phyloP scores from a whole-genome alignment of 2,797 vertebrate species.

The Callimico goeldii region DNA sequence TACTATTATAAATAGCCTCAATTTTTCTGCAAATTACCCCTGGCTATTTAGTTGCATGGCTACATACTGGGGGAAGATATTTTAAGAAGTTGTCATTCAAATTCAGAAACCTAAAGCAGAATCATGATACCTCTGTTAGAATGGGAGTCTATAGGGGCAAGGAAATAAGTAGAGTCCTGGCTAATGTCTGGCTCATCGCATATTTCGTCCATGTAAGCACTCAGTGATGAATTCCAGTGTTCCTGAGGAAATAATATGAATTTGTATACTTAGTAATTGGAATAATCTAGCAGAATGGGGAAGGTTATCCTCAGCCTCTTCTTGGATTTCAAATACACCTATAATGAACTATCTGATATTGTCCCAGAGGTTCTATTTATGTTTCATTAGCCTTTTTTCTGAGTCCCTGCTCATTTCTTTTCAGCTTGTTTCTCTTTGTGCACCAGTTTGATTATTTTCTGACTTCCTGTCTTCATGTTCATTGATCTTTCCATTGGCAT shows the following conservation, averaged over 20 bases:
- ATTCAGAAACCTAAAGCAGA: not conserved
- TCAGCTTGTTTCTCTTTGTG: not conserved
- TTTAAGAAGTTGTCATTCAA: not conserved
- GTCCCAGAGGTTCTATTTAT: not conserved
- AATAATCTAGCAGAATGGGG: not conserved
- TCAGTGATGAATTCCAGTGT: not conserved
- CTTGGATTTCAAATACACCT: not conserved
- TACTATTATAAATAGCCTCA: not conserved
- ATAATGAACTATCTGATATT: not conserved
- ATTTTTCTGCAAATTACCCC: not conserved
- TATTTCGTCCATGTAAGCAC: not conserved
- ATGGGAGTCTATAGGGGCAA: not conserved
- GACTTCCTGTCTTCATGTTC: not conserved
- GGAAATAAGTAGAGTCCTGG: not conserved
- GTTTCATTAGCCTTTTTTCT: not conserved
- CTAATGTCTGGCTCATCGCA: not conserved
- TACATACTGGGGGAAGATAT: not conserved
- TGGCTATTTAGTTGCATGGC: not conserved
- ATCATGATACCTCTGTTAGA: not conserved
- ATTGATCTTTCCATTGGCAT: not conserved
- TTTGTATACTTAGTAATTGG: not conserved
- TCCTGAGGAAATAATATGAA: not conserved
- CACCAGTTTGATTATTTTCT: not conserved
- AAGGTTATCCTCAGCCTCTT: not conserved
- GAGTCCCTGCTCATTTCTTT: not conserved